A percentile compares a stretch with the other conserved stretches of the same genome.
phyloP scores from a whole-genome alignment of 1,140 invertebrate species.

The Rhagoletis zephyria region DNA sequence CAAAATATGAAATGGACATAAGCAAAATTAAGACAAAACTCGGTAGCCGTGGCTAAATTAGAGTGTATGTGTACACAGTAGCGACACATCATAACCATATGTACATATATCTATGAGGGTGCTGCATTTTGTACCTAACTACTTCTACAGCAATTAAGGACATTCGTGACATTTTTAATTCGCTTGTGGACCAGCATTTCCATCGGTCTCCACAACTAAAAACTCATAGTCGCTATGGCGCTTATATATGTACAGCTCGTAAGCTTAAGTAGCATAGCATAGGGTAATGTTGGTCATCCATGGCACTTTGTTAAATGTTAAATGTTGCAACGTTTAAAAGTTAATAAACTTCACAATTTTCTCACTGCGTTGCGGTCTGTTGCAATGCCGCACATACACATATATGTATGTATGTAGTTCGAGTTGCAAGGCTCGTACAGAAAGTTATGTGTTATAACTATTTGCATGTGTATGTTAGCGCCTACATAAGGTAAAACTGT shows the following conservation, averaged over 20 bases:
- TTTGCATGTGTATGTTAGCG: too few relatives aligned
- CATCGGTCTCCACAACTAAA: not conserved
- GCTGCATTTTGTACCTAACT: not conserved
- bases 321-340: conserved; percentile 37
- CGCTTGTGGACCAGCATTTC: not conserved
- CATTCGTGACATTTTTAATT: conserved; percentile 13
- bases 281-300: not conserved
- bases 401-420: not conserved
- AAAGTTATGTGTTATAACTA: too few relatives aligned
- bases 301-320: conserved; percentile 38
- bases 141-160: conserved; percentile 23
- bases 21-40: conserved; percentile 15
- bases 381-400: not conserved
- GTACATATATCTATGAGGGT: not conserved
- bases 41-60: not conserved
- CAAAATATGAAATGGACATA: not conserved
- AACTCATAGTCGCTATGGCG: too few relatives aligned
- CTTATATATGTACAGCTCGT: too few relatives aligned
- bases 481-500: too few relatives aligned
- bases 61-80: not conserved
- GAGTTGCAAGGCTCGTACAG: not conserved
- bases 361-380: not conserved
- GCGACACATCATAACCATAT: not conserved
- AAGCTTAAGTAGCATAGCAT: too few relatives aligned
- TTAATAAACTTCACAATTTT: conserved; percentile 1